These are phyloP conservation scores for Drymonia ruficornis DNA, from an alignment of 2,888 invertebrate genomes.

Conservation along the genomic window DNA sequence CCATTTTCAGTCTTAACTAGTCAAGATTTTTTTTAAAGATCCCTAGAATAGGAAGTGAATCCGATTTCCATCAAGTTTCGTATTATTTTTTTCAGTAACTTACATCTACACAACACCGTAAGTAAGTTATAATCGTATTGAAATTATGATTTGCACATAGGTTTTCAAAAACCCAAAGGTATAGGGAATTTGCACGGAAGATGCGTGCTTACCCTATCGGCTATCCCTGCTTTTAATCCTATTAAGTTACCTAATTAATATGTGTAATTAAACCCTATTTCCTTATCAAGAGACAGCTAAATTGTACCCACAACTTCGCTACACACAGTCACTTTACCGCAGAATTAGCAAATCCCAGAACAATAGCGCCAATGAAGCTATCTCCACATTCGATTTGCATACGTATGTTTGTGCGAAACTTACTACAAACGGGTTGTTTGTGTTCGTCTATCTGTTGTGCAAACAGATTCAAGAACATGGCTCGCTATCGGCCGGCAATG, in stretches of 20 bases:
- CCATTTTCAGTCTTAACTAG: not conserved
- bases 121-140: too few relatives aligned
- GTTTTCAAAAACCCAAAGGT: too few relatives aligned
- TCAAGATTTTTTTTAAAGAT: too few relatives aligned
- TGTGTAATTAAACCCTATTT: not conserved
- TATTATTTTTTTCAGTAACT: too few relatives aligned
- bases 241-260: too few relatives aligned
- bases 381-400: constrained; percentile 6
- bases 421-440: constrained; percentile 1
- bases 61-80: too few relatives aligned
- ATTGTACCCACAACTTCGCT: not conserved
- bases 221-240: too few relatives aligned
- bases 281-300: not conserved
- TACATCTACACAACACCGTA: too few relatives aligned
- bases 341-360: constrained; percentile 1
- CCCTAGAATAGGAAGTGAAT: too few relatives aligned
- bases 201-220: too few relatives aligned
- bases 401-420: constrained; percentile 3
- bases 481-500: constrained; percentile 3
- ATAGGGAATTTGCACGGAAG: too few relatives aligned
- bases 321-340: not conserved
- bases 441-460: constrained; percentile 2
- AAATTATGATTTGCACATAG: too few relatives aligned
- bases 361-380: constrained; percentile 7
- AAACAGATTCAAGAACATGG: constrained; percentile 3